Evolutionary conservation across 2,113 vertebrate genomes (phyloP), one percentile per base, ranked within the genome.

Genomic region (Desmodus rotundus): DNA sequence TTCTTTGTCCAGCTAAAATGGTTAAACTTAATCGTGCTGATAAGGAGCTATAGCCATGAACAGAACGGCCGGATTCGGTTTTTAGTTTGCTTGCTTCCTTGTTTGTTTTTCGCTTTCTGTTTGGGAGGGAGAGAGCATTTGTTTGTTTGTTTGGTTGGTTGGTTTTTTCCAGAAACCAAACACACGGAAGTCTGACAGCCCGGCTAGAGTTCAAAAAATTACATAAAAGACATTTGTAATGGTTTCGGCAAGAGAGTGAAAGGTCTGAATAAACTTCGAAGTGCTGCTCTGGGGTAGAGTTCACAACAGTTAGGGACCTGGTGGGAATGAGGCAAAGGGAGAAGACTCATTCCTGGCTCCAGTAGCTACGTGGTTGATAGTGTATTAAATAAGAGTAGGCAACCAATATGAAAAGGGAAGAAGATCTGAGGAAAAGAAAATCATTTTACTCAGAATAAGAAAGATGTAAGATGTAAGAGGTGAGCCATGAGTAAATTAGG

Each of bases 231-330:
- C 13, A 54, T 22, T 19, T 72, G 24, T 28, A 56, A 31, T 83
- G 36, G 68, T 76, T 68, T 43, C 83, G 65, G 22, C 77, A 94
- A 72, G 36, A 88, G 19, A 36, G 47, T 36, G 89, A 85, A 58
- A 73, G 22, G 0, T 50, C 22, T 41, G 12, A 31, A 36, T 58
- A 50, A 50, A 73, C 80, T 77, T 94, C 36, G n/a, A 81, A n/a
- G 45, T 63, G 19, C 87, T 83, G 41, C 74, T 87, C 31, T 68
- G 16, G 50, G n/a, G 36, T n/a, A 52, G 19, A 76, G 43, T 61
- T 68, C 33, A 87, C 4, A 61, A 14, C 20, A 67, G 52, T 84
- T 78, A 20, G 63, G 78, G 61, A 88, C 26, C 38, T 78, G 19
- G 22, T 38, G 26, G 36, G 7, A 73, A 73, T 31, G 56, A 67